These are phyloP conservation scores for Enteromius thamalakanensis DNA, from an alignment of 2,797 vertebrate species.

Conservation along the genomic window DNA sequence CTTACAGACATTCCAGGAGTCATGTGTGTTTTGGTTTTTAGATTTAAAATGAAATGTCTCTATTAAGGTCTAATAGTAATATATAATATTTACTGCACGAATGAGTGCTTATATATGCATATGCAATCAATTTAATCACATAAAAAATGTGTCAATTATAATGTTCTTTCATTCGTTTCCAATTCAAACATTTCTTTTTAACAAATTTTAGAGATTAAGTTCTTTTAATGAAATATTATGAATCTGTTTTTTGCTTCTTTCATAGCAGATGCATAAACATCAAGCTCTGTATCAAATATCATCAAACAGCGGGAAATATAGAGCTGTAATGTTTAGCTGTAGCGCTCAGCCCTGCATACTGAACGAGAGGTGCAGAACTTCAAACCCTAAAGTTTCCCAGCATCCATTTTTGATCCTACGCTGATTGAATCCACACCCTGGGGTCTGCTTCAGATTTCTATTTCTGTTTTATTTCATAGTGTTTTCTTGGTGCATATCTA, in stretches of 20 bases:
- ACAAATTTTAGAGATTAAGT: neutral
- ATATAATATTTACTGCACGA: neutral
- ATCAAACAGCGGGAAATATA: neutral
- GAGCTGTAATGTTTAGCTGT: neutral
- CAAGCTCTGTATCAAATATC: neutral
- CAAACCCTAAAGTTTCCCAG: conserved; percentile 13
- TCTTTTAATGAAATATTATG: neutral
- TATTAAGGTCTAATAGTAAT: neutral
- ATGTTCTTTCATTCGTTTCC: neutral
- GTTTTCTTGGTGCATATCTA: conserved; percentile 21
- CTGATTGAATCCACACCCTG: conserved; percentile 10
- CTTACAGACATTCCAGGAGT: neutral
- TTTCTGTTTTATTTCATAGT: conserved; percentile 28
- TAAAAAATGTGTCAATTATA: neutral
- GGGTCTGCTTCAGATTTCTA: conserved; percentile 20
- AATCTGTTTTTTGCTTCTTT: neutral
- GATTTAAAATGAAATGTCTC: neutral
- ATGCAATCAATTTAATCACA: no score
- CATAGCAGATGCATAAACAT: neutral
- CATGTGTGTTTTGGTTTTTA: neutral
- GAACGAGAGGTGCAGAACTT: conserved; percentile 24
- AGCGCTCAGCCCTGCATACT: neutral
- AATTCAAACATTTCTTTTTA: neutral
- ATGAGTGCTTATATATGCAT: no score
- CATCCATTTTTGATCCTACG: conserved; percentile 17